These are phyloP conservation scores for Minunthozetes semirufus DNA, from an alignment of 2,888 invertebrate species.

Conservation along the genomic window DNA sequence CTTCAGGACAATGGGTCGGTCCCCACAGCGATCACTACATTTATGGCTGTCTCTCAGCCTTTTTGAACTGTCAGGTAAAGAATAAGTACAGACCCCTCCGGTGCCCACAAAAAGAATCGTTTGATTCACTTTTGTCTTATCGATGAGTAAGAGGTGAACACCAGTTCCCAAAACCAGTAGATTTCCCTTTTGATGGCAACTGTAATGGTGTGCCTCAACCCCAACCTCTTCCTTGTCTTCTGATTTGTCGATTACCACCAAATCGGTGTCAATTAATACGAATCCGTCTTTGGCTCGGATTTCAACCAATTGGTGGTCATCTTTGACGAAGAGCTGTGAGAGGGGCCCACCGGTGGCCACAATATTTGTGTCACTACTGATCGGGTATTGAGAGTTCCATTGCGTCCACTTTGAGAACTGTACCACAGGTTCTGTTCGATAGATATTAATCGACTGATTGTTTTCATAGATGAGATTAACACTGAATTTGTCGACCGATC, in stretches of 20 bases:
- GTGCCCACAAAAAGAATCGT: background rate
- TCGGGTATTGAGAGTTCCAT: conserved; percentile 74
- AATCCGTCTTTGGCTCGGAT: background rate
- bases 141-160: background rate
- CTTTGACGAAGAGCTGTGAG: background rate
- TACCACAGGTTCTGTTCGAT: background rate
- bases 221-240: background rate
- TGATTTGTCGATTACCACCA: background rate
- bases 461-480: background rate
- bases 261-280: background rate
- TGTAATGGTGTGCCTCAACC: background rate
- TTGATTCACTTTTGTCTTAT: background rate
- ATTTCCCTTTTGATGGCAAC: background rate
- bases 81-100: background rate
- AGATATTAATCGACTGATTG: background rate
- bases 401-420: conserved; percentile 61
- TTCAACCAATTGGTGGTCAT: background rate
- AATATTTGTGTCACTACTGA: background rate
- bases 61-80: too few species aligned
- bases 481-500: background rate
- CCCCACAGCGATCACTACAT: too few species aligned
- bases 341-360: background rate
- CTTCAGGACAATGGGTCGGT: too few species aligned
- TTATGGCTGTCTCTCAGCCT: too few species aligned
- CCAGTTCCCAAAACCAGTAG: background rate